Conservation (phyloP, 2,888 invertebrate species). For the Eupithecia subfuscata region DNA sequence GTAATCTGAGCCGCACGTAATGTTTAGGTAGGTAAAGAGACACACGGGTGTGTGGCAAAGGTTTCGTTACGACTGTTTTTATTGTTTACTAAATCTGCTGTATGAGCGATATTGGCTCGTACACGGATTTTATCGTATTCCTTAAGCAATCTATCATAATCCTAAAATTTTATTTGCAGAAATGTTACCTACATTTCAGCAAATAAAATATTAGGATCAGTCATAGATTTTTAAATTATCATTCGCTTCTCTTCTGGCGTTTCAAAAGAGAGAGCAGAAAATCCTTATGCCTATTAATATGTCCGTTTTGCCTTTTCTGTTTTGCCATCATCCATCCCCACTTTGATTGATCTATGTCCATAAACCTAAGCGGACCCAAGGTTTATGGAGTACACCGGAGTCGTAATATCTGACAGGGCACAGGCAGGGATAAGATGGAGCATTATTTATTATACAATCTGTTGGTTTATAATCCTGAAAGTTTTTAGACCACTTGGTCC, state of each 20-base stretch:
- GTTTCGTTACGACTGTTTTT: too few relatives aligned
- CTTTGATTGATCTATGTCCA: constrained; percentile 3
- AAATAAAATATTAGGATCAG: too few relatives aligned
- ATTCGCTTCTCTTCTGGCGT: not conserved
- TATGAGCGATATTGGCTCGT: too few relatives aligned
- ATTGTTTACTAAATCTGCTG: too few relatives aligned
- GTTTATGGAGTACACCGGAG: not conserved
- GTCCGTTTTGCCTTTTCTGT: constrained; percentile 1
- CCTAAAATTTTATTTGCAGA: too few relatives aligned
- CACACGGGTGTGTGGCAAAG: too few relatives aligned
- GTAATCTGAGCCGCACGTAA: too few relatives aligned
- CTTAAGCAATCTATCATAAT: too few relatives aligned
- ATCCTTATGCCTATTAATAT: not conserved
- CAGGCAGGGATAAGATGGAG: not conserved
- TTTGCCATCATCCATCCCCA: not conserved
- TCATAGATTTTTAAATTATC: not conserved
- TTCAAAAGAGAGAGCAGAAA: not conserved
- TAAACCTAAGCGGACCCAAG: constrained; percentile 4
- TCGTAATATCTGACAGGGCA: not conserved
- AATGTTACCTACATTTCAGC: too few relatives aligned
- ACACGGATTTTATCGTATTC: too few relatives aligned
- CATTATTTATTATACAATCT: not conserved
- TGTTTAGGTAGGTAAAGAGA: too few relatives aligned
- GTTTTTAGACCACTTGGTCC: not conserved
- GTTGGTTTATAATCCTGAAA: not conserved